A percentile compares a stretch with the other conserved stretches of the same genome.
These are phyloP conservation scores for Oplegnathus fasciatus DNA, from an alignment of 2,113 vertebrate genomes.

Conservation along the genomic window DNA sequence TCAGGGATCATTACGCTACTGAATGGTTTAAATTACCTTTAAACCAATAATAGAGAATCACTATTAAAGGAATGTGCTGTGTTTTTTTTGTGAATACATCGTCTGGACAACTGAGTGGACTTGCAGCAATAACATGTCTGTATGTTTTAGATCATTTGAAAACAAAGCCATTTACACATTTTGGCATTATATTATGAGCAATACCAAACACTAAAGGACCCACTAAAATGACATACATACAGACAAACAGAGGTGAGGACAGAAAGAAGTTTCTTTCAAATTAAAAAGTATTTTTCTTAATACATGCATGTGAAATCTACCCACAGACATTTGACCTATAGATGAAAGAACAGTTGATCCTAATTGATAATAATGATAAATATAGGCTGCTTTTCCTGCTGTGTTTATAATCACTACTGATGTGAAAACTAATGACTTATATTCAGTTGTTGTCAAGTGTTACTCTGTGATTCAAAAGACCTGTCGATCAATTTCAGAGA, in stretches of 20 bases:
- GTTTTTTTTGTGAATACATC: not conserved
- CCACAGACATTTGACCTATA: not conserved
- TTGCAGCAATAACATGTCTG: too few species aligned
- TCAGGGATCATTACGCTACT: not conserved
- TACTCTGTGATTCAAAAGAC: not conserved
- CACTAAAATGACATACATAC: not conserved
- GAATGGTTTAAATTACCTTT: not conserved
- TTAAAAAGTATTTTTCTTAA: not conserved
- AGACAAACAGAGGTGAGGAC: not conserved
- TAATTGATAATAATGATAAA: not conserved
- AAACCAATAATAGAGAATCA: not conserved
- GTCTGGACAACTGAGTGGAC: not conserved
- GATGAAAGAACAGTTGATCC: not conserved
- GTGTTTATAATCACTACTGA: not conserved
- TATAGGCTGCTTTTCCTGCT: not conserved
- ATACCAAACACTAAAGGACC: not conserved
- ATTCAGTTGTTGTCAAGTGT: not conserved
- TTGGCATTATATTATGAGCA: not conserved
- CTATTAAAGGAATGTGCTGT: not conserved
- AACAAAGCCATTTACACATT: not conserved
- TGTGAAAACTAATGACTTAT: not conserved
- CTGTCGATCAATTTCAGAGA: not conserved
- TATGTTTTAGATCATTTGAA: not conserved
- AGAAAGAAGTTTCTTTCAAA: not conserved
- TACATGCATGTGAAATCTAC: not conserved